Percentiles rank a stretch among this genome's conserved stretches.
Conservation (phyloP, 2,113 vertebrate species). For the Propithecus coquereli region DNA sequence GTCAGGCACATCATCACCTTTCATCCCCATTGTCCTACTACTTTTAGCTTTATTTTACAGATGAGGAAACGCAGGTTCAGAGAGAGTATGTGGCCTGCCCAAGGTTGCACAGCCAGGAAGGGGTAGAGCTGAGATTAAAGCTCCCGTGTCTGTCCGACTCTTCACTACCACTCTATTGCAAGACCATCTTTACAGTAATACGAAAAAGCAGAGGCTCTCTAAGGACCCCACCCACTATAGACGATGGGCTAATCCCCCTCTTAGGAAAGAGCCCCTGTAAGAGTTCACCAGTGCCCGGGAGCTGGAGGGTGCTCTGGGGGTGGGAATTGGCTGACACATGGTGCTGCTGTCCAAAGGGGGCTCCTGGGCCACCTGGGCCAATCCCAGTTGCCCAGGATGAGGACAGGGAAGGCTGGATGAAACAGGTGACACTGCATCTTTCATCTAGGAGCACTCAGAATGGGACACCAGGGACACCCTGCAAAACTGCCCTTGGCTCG, state of each 20-base stretch:
- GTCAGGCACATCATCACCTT: background rate
- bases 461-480: background rate
- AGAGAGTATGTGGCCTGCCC: background rate
- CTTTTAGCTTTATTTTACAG: background rate
- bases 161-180: background rate
- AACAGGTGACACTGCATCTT: background rate
- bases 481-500: background rate
- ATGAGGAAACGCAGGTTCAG: background rate
- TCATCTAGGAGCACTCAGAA: conserved; percentile 8
- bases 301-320: too few species aligned
- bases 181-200: background rate
- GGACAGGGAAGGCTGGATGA: background rate
- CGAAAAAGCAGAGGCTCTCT: background rate
- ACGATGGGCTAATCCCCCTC: rapidly evolving
- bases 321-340: background rate
- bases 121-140: background rate
- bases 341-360: rapidly evolving
- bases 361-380: background rate
- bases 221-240: background rate
- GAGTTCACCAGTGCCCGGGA: background rate
- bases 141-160: background rate
- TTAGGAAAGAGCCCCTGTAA: background rate
- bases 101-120: background rate
- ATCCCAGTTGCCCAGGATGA: background rate
- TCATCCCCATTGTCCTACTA: background rate